Percentiles rank a stretch among this genome's conserved stretches.
Evolutionary conservation across 2,113 vertebrate species (phyloP).

Genomic region (Corydoras sp.): DNA sequence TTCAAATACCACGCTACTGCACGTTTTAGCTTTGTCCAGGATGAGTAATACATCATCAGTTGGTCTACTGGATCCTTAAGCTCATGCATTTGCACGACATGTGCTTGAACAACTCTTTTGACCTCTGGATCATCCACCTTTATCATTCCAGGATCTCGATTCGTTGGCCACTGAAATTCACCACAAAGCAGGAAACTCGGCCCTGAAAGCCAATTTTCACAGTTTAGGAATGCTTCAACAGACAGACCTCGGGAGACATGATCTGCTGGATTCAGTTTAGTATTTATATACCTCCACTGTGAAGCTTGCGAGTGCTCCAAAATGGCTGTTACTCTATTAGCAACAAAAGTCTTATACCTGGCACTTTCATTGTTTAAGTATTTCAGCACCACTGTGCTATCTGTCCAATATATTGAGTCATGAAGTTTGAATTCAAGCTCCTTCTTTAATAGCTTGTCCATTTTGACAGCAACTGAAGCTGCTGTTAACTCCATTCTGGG

Average conservation of each 20-base stretch:
- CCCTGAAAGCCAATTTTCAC: too few species aligned
- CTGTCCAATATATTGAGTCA: slow-evolving; percentile 16
- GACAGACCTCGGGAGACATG: not conserved
- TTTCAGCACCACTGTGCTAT: slow-evolving; percentile 15
- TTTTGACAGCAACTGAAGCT: not conserved
- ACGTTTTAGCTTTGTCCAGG: too few species aligned
- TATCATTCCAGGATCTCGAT: too few species aligned
- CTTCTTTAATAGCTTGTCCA: slow-evolving; percentile 16
- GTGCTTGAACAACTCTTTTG: too few species aligned
- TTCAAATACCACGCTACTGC: too few species aligned
- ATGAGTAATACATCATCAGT: too few species aligned
- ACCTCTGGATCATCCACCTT: too few species aligned
- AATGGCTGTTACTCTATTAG: not conserved
- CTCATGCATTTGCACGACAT: too few species aligned
- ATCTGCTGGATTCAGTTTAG: not conserved
- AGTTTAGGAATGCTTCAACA: too few species aligned
- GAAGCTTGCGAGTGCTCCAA: not conserved
- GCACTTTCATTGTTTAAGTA: not conserved
- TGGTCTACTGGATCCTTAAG: too few species aligned
- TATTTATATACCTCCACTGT: not conserved
- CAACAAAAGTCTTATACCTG: not conserved
- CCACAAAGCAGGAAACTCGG: too few species aligned
- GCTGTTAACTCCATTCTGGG: slow-evolving; percentile 17
- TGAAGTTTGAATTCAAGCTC: slow-evolving; percentile 7
- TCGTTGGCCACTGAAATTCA: too few species aligned